Evolutionary conservation across 2,888 invertebrate species (phyloP).

Genomic region (Xestia sexstrigata): DNA sequence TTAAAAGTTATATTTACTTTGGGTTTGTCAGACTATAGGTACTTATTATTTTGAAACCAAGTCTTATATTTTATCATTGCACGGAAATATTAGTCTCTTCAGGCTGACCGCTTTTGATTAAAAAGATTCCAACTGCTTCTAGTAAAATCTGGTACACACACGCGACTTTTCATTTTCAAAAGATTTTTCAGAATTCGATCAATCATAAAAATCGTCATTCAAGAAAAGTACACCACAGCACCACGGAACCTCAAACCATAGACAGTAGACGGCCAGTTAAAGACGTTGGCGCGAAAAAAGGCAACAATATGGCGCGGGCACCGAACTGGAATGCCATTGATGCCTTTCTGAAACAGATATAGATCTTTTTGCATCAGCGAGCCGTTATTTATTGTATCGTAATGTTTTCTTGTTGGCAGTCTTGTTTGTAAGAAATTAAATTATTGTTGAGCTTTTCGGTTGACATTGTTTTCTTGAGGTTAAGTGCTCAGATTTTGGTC

Average conservation of each 20-base stretch:
- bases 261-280: conserved; percentile 71
- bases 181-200: rapidly evolving
- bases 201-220: not conserved
- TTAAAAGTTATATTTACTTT: not conserved
- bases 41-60: not conserved
- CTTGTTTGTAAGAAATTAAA: conserved; percentile 43
- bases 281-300: conserved; percentile 77
- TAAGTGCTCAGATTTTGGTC: not conserved
- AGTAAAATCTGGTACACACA: not conserved
- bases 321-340: conserved; percentile 85
- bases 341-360: conserved; percentile 77
- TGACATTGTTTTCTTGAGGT: conserved; percentile 19
- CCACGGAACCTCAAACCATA: conserved; percentile 61
- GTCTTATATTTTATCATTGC: not conserved
- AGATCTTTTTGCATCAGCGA: conserved; percentile 76
- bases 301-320: conserved; percentile 80
- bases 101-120: not conserved
- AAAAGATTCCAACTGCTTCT: not conserved
- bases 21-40: not conserved
- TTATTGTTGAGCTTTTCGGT: conserved; percentile 28
- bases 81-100: not conserved
- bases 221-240: not conserved
- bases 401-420: conserved; percentile 62
- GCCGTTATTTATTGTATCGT: conserved; percentile 69
- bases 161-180: not conserved